Base-by-base conservation (phyloP, 2,797 vertebrate species). In the Tachyglossus aculeatus region DNA sequence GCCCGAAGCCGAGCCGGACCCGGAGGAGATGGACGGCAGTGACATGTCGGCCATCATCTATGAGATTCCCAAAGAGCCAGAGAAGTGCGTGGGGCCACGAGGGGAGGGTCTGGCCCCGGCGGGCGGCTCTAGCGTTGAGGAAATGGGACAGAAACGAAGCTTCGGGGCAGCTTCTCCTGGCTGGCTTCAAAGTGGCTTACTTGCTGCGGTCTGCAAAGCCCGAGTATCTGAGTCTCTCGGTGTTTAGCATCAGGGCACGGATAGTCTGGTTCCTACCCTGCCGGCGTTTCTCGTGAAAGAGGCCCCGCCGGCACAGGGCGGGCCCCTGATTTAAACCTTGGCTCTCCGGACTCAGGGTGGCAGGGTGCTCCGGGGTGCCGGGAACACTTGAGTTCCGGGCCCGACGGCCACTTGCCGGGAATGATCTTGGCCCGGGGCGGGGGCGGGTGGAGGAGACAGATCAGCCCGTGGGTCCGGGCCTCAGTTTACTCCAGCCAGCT, bases 21-120 rank as follows among this genome's bases (percentile, higher is more conserved):
- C 63, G 3, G 88, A 85, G 50, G 86, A 88, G 21, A 2, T 78
- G 1, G 87, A 88, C 0, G 19, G 80, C 48, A 74, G 60, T 1
- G 70, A 84, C n/a, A 71, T 82, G 58, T 85, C 87, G 0, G 78
- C 90, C 50, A 89, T 91, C 68, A 90, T 91, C 82, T 91, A 90
- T 0, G 88, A 90, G 78, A 90, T 90, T 66, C 90, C 90, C 41
- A 89, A 88, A 76, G 89, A 91, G 29, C 90, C 89, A 0, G 86
- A 88, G 73, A 88, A 88, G 88, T 90, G 63, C 63, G 84, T 84
- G 19, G 18, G 12, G 9, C 15, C n/a, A 27, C 13, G 15, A 14
- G 13, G 4, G 8, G 6, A 33, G 16, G 8, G 11, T 41, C 13
- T 22, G 32, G 18, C 19, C 61, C n/a, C n/a, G n/a, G n/a, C n/a